A percentile compares a stretch with the other conserved stretches of the same genome.
Evolutionary conservation across 2,888 invertebrate species (phyloP).

Genomic region (Athalia circularis): DNA sequence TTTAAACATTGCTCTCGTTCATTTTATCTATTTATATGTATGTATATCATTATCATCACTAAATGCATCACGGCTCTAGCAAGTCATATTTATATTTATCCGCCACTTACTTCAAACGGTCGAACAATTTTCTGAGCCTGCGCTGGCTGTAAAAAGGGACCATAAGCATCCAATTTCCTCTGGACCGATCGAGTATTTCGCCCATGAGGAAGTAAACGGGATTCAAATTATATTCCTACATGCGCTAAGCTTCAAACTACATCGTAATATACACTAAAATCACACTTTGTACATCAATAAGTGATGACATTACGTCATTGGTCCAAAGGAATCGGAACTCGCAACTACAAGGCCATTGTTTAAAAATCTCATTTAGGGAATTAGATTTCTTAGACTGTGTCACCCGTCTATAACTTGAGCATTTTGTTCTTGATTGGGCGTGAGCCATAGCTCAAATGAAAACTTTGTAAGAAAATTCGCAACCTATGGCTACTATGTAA

Average conservation of each 20-base stretch:
- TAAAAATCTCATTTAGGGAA: constrained; percentile 22
- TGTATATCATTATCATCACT: neutral
- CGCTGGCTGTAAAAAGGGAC: constrained; percentile 40
- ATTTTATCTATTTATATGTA: neutral
- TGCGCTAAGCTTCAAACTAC: too few species aligned
- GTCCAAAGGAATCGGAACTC: neutral
- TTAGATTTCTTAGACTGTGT: constrained; percentile 12
- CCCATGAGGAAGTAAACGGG: too few species aligned
- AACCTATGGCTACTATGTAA: constrained; percentile 12
- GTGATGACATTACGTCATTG: neutral
- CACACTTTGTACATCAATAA: neutral
- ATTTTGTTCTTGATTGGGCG: constrained; percentile 4
- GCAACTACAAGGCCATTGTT: constrained; percentile 23
- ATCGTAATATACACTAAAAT: too few species aligned
- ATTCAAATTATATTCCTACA: too few species aligned
- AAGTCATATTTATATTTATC: too few species aligned
- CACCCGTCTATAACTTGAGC: neutral
- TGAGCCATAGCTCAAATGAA: constrained; percentile 34
- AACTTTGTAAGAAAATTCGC: neutral
- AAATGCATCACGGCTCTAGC: too few species aligned
- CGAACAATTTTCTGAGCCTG: constrained; percentile 31
- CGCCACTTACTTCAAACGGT: neutral
- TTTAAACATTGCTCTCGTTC: neutral
- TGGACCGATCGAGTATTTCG: constrained; percentile 9
- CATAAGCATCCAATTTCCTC: constrained; percentile 23